Evolutionary conservation across 2,113 vertebrate genomes (phyloP).

Genomic region (Hippocampus barbouri): DNA sequence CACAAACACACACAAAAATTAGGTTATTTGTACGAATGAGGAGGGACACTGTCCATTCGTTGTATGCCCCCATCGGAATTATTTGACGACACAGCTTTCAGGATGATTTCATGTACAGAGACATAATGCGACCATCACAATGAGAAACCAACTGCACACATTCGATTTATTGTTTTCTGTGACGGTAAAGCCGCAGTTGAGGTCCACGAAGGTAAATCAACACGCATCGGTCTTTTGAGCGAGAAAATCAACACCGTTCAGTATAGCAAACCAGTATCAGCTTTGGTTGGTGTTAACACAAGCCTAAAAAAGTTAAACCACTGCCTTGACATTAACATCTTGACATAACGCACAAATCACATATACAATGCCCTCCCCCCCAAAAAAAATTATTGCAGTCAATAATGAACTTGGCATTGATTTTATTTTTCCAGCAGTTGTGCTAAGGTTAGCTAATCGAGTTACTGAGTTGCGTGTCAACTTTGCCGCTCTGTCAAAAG

Average conservation of each 20-base stretch:
- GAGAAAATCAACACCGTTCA: not conserved
- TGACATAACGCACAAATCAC: too few species aligned
- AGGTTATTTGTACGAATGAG: conserved; percentile 29
- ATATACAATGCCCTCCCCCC: too few species aligned
- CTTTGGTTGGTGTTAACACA: not conserved
- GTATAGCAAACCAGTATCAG: conserved; percentile 1
- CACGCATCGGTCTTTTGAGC: conserved; percentile 1
- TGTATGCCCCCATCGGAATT: not conserved
- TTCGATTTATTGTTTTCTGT: conserved; percentile 37
- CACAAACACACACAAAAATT: conserved; percentile 15
- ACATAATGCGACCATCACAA: conserved; percentile 26
- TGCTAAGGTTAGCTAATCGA: not conserved
- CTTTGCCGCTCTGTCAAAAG: not conserved
- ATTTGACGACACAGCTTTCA: too few species aligned
- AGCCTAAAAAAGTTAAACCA: not conserved
- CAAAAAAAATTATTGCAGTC: not conserved
- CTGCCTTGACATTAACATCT: too few species aligned
- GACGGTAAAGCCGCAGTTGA: conserved; percentile 52
- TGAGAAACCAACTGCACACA: conserved; percentile 27
- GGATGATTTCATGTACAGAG: conserved; percentile 32
- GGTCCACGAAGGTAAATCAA: conserved; percentile 44
- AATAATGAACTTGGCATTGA: not conserved
- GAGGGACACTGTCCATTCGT: conserved; percentile 39
- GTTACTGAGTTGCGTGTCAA: not conserved
- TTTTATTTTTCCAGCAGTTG: not conserved